Evolutionary conservation across 1,140 invertebrate genomes (phyloP), one percentile per base, ranked within the genome.

Genomic region (Neoseiulus cucumeris): DNA sequence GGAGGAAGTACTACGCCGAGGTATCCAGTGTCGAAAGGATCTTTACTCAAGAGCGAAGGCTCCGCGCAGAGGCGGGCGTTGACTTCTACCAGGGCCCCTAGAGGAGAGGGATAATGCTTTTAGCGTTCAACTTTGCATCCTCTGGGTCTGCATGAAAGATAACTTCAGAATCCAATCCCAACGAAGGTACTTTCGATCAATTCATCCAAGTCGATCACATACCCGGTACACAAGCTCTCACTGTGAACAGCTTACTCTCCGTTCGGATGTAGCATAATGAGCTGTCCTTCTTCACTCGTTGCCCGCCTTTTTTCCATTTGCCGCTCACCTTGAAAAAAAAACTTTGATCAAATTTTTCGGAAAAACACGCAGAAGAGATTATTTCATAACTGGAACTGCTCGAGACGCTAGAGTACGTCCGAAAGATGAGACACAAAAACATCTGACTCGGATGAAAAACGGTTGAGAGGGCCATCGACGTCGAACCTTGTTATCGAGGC

Each of bases 261-360:
- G 51, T 20, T 14, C 51, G 25, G 30, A 68, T 51, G 9, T 28
- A 33, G 30, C 67, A 68, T 7, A 68, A n/a, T 0, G 33, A 17
- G n/a, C 51, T 44, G 25, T 64, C 59, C 20, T 64, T 30, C 2
- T 64, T 42, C 1, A 68, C 28, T 30, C 55, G 51, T 39, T 68
- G 67, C 1, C 67, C 67, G 22, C 67, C 67, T 44, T 51, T 64
- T 42, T 68, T 68, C 17, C 30, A 44, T 64, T 68, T 68, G 39
- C 67, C 67, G 12, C 33, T 64, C 14, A 59, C 51, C 51, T 59
- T 14, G 14, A 20, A 14, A 47, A 14, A 14, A 47, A 7, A 47
- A n/a, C n/a, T n/a, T n/a, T n/a, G n/a, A n/a, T n/a, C n/a, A n/a
- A n/a, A n/a, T n/a, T n/a, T n/a, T n/a, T n/a, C n/a, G n/a, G n/a